Percentiles rank a stretch among this genome's conserved stretches.
Evolutionary conservation across 37 sponge, comb jelly and placozoan genomes (phyloP).

Genomic region (Eunapius fragilis): DNA sequence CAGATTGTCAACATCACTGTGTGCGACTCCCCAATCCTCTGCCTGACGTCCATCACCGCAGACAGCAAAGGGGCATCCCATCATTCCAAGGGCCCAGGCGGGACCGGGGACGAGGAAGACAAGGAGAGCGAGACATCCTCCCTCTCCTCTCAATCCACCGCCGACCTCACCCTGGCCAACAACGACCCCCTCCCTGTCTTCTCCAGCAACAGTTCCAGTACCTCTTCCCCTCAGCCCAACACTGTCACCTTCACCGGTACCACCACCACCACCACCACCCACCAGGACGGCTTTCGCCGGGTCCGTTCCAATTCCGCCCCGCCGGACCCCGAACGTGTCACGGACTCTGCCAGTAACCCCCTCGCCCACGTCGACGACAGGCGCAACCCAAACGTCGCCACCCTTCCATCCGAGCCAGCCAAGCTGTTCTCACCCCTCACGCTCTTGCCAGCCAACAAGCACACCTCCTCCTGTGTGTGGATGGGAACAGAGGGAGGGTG

Average conservation of each 20-base stretch:
- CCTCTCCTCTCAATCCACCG: not conserved
- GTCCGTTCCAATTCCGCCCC: constrained; percentile 60
- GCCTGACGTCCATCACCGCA: constrained; percentile 40
- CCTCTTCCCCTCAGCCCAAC: constrained; percentile 12
- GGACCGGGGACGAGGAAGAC: not conserved
- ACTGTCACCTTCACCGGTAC: not conserved
- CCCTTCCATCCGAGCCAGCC: too few species aligned
- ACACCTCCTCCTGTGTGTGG: constrained; percentile 52
- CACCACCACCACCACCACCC: not conserved
- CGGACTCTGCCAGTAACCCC: not conserved
- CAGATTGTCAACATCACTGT: constrained; percentile 69
- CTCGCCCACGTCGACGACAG: not conserved
- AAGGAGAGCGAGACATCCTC: not conserved
- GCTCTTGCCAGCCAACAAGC: constrained; percentile 3
- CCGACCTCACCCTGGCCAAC: not conserved
- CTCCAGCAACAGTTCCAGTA: not conserved
- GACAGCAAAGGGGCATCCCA: not conserved
- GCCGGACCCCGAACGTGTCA: not conserved
- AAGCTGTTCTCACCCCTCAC: constrained; percentile 45
- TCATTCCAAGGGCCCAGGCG: not conserved
- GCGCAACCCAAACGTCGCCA: not conserved
- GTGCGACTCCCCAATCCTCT: constrained; percentile 54
- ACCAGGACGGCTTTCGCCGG: constrained; percentile 9
- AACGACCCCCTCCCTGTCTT: not conserved
- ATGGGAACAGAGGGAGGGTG: constrained; percentile 70